Evolutionary conservation across 1,140 invertebrate species (phyloP).

Genomic region (Procambarus clarkii): DNA sequence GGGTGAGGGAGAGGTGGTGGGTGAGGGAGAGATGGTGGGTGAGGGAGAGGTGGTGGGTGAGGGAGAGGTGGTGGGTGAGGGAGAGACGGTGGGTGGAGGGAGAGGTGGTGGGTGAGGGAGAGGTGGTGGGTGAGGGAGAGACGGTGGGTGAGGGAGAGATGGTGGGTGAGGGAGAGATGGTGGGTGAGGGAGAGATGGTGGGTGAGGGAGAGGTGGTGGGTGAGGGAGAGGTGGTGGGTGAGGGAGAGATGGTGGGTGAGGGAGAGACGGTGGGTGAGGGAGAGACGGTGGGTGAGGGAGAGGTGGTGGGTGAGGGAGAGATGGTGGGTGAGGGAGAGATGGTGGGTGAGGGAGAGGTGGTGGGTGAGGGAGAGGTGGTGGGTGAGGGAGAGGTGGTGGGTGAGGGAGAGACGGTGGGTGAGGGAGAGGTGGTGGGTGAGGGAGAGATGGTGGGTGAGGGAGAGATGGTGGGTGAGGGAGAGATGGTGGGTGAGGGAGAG

Average conservation of each 20-base stretch:
- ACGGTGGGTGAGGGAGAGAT: neutral
- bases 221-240: neutral
- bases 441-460: neutral
- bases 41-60: neutral
- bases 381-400: neutral
- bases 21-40: neutral
- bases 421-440: neutral
- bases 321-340: too few species aligned
- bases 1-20: too few species aligned
- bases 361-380: neutral
- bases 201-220: neutral
- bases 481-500: too few species aligned
- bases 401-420: neutral
- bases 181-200: neutral
- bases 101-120: too few species aligned
- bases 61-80: neutral
- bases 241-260: neutral
- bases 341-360: neutral
- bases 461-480: conserved; percentile 15
- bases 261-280: neutral
- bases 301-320: conserved; percentile 2
- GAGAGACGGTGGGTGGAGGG: too few species aligned
- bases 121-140: neutral
- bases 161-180: too few species aligned
- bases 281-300: neutral